Conservation (phyloP, 2,888 invertebrate species). For the Mythimna lalbum region DNA sequence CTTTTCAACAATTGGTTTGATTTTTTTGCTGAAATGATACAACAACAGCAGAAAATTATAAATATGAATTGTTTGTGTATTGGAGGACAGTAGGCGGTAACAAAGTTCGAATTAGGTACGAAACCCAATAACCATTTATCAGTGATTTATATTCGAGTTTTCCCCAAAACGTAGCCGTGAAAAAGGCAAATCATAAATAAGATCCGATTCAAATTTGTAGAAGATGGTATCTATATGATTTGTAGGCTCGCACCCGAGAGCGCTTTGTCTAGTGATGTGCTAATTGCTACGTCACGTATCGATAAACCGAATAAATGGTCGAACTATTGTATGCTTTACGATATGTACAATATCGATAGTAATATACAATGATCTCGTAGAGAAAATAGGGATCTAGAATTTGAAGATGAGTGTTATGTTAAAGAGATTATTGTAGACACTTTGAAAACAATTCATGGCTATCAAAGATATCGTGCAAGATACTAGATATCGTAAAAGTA, state of each 20-base stretch:
- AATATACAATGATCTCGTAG: slow-evolving; percentile 42
- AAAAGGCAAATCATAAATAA: slow-evolving; percentile 91
- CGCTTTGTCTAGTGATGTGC: slow-evolving; percentile 89
- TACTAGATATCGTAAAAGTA: neutral
- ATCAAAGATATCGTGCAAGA: slow-evolving; percentile 9
- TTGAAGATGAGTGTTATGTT: slow-evolving; percentile 31
- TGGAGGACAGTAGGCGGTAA: slow-evolving; percentile 70
- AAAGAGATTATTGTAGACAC: slow-evolving; percentile 7
- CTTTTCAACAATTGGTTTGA: slow-evolving; percentile 64
- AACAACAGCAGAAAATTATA: slow-evolving; percentile 49
- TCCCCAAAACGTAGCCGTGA: slow-evolving; percentile 90
- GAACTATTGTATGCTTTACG: slow-evolving; percentile 65
- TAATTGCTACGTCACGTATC: slow-evolving; percentile 84
- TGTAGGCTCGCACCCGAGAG: slow-evolving; percentile 89
- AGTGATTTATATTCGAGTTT: slow-evolving; percentile 89
- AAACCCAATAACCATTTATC: slow-evolving; percentile 87
- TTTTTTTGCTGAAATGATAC: slow-evolving; percentile 69
- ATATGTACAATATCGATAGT: slow-evolving; percentile 60
- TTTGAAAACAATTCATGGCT: slow-evolving; percentile 7
- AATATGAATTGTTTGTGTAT: slow-evolving; percentile 65
- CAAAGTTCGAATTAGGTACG: slow-evolving; percentile 82
- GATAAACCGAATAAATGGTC: slow-evolving; percentile 75
- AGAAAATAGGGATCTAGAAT: slow-evolving; percentile 17
- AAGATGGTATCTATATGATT: slow-evolving; percentile 91
- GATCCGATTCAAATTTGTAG: slow-evolving; percentile 91